Percentiles rank a stretch among this genome's conserved stretches.
These are phyloP conservation scores for Plusia festucae DNA, from an alignment of 2,888 invertebrate genomes.

Conservation along the genomic window DNA sequence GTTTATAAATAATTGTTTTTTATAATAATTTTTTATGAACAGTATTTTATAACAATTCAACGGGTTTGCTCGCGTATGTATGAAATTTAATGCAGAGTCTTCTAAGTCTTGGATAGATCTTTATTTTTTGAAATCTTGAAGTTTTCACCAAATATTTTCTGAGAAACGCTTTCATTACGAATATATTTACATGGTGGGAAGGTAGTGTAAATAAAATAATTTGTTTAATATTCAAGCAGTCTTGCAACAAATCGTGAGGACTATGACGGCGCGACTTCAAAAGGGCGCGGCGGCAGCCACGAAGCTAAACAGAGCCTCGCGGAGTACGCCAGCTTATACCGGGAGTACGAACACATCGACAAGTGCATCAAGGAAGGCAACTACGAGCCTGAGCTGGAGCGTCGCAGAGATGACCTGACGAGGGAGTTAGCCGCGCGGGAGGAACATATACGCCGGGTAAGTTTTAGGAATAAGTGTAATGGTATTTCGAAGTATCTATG, in stretches of 20 bases:
- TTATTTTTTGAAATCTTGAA: too few relatives aligned
- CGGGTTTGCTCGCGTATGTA: too few relatives aligned
- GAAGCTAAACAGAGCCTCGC: conserved; percentile 77
- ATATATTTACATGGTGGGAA: too few relatives aligned
- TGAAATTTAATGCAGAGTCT: too few relatives aligned
- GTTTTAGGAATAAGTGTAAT: too few relatives aligned
- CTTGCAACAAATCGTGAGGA: conserved; percentile 74
- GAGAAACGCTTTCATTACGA: too few relatives aligned
- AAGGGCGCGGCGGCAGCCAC: conserved; percentile 68
- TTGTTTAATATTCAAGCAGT: conserved; percentile 68
- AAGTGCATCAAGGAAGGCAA: conserved; percentile 66
- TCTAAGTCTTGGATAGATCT: too few relatives aligned
- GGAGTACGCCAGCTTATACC: conserved; percentile 78
- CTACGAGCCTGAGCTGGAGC: conserved; percentile 70
- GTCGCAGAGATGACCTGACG: conserved; percentile 70
- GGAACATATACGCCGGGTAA: conserved; percentile 76
- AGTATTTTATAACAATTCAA: too few relatives aligned
- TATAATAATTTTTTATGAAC: too few relatives aligned
- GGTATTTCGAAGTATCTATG: too few relatives aligned
- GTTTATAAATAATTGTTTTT: too few relatives aligned
- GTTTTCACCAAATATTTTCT: too few relatives aligned
- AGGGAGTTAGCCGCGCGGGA: conserved; percentile 73
- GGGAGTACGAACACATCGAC: conserved; percentile 77
- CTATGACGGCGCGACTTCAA: conserved; percentile 75
- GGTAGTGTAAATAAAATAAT: conserved; percentile 13